Evolutionary conservation across 2,113 vertebrate genomes (phyloP).

Genomic region (Ammodytes marinus): DNA sequence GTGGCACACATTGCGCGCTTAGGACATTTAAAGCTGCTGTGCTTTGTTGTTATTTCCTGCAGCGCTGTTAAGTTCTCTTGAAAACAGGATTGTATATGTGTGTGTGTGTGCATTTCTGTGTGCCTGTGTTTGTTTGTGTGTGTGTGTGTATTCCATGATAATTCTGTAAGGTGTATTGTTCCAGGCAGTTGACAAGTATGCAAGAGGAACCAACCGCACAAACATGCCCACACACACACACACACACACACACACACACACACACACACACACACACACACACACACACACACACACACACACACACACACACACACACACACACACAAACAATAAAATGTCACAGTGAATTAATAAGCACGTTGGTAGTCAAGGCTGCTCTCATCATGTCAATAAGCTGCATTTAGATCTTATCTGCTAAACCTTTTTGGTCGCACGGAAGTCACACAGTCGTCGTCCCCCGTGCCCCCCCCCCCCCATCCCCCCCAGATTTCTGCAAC

Average conservation of each 20-base stretch:
- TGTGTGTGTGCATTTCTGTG: not conserved
- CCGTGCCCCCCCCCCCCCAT: too few species aligned
- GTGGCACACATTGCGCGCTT: slow-evolving; percentile 27
- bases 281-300: too few species aligned
- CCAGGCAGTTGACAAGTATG: slow-evolving; percentile 63
- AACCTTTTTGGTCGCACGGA: slow-evolving; percentile 4
- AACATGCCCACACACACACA: too few species aligned
- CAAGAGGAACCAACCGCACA: slow-evolving; percentile 41
- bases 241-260: too few species aligned
- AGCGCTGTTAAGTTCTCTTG: slow-evolving; percentile 47
- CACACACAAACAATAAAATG: slow-evolving; percentile 25
- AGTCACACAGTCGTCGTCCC: slow-evolving; percentile 14
- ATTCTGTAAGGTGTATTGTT: slow-evolving; percentile 58
- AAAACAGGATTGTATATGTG: slow-evolving; percentile 19
- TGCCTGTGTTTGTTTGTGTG: not conserved
- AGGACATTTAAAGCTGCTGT: slow-evolving; percentile 32
- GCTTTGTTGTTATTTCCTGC: slow-evolving; percentile 67
- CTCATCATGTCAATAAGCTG: slow-evolving; percentile 44
- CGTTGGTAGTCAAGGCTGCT: slow-evolving; percentile 8
- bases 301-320: slow-evolving; percentile 41
- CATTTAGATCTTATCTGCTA: slow-evolving; percentile 21
- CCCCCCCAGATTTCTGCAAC: not conserved
- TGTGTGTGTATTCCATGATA: slow-evolving; percentile 16
- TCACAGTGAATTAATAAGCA: slow-evolving; percentile 40
- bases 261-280: too few species aligned